Evolutionary conservation across 2,888 invertebrate genomes (phyloP), one percentile per base, ranked within the genome.

Genomic region (Chymomyza procnemis): DNA sequence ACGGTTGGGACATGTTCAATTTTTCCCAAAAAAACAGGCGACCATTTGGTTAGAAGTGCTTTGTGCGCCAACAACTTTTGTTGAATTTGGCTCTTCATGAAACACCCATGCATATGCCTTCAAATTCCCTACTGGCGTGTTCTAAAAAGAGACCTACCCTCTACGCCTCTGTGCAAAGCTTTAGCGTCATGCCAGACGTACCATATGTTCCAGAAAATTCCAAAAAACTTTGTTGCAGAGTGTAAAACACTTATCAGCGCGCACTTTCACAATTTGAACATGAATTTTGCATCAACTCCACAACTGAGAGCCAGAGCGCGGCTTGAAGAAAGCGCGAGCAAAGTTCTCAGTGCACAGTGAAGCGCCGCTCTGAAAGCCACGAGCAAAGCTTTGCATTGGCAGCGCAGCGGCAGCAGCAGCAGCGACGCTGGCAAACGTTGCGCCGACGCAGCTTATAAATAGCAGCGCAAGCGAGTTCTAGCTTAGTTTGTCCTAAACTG

Each of bases 401-500:
- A 47, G 54, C 50, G 55, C 16, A 18, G 22, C 41, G 21, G 21
- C 48, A 14, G 55, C 55, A 19, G 54, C 47, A 21, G 22, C 61
- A 56, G 48, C 22, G 46, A 48, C 30, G 21, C 12, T 60, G 16
- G 64, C 64, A 62, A 75, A 64, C 71, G 18, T 41, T 18, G 62
- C 16, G 16, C 57, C 22, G 59, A 47, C 60, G 59, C 76, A 86
- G 80, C 81, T 88, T 86, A 89, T 89, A 89, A 89, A 89, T 88
- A 88, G 71, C 78, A 74, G 81, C 75, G 64, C 54, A 34, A 46
- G 75, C 70, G 66, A 76, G 73, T 72, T 71, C 77, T 78, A 73
- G 62, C 50, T 76, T 72, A 76, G 88, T 88, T 85, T 83, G 70
- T 84, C 78, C 79, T 72, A 74, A 79, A 84, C 80, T 71, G 81